A percentile compares a stretch with the other conserved stretches of the same genome.
phyloP scores from a whole-genome alignment of 2,888 invertebrate genomes.

The Cryptops parisi region DNA sequence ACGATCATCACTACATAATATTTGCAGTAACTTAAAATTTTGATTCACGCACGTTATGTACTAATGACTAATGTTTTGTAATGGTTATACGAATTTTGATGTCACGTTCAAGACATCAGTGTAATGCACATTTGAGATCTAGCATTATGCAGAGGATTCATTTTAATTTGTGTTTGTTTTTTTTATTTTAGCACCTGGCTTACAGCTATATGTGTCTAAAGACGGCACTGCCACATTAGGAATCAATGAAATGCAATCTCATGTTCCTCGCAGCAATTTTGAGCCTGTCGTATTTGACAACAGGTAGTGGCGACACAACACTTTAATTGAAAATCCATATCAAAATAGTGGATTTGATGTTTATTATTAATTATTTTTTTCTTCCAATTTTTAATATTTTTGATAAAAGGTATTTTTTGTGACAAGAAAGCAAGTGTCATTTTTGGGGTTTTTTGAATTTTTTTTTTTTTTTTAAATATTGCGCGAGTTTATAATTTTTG shows the following conservation, averaged over 20 bases:
- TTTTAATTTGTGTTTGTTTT: not conserved
- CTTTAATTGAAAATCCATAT: no score
- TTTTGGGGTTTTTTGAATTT: not conserved
- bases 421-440: not conserved
- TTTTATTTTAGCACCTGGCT: constrained; percentile 55
- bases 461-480: not conserved
- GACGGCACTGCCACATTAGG: constrained; percentile 80
- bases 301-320: constrained; percentile 41
- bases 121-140: no score
- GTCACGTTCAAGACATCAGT: no score
- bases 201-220: constrained; percentile 76
- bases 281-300: constrained; percentile 64
- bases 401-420: not conserved
- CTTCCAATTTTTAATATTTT: not conserved
- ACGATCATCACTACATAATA: not conserved
- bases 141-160: no score
- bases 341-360: not conserved
- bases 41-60: no score
- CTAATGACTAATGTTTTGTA: no score
- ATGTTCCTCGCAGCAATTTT: constrained; percentile 42
- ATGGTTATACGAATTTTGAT: no score
- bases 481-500: not conserved
- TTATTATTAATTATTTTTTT: not conserved
- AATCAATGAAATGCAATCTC: constrained; percentile 44
- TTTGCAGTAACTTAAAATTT: no score